These are phyloP conservation scores for Galagoides demidoff DNA, from an alignment of 2,797 vertebrate species.

Conservation along the genomic window DNA sequence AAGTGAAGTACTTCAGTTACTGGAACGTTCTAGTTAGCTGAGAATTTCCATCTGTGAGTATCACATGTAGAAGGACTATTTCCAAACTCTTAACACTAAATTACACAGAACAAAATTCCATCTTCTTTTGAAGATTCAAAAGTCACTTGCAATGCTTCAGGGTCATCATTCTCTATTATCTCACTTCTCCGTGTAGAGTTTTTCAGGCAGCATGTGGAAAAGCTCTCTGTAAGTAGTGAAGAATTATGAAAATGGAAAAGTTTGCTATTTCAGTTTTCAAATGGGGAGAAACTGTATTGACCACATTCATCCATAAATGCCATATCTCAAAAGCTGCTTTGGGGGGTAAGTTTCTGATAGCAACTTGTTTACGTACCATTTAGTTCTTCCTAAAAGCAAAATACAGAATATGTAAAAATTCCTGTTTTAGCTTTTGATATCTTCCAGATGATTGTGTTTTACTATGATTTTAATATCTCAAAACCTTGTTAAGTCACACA, in stretches of 20 bases:
- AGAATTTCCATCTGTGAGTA: neutral
- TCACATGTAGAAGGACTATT: neutral
- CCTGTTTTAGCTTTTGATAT: neutral
- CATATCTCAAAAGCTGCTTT: neutral
- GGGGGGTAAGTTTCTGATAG: neutral
- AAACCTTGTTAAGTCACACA: neutral
- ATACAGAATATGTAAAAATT: slow-evolving; percentile 3
- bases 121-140: slow-evolving; percentile 47
- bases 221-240: neutral
- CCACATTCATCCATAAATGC: neutral
- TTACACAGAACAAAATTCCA: slow-evolving; percentile 30
- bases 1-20: neutral
- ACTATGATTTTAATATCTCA: neutral
- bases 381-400: slow-evolving; percentile 13
- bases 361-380: neutral
- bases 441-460: slow-evolving; percentile 16
- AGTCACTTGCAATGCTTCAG: neutral
- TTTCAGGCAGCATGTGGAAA: neutral
- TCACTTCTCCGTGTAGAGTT: neutral
- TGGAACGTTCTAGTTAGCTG: neutral
- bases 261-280: slow-evolving; percentile 1
- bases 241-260: neutral
- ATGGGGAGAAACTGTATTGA: neutral
- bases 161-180: neutral
- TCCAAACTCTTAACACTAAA: slow-evolving; percentile 49